Conservation (phyloP, 2,797 vertebrate species). For the Miichthys miiuy region DNA sequence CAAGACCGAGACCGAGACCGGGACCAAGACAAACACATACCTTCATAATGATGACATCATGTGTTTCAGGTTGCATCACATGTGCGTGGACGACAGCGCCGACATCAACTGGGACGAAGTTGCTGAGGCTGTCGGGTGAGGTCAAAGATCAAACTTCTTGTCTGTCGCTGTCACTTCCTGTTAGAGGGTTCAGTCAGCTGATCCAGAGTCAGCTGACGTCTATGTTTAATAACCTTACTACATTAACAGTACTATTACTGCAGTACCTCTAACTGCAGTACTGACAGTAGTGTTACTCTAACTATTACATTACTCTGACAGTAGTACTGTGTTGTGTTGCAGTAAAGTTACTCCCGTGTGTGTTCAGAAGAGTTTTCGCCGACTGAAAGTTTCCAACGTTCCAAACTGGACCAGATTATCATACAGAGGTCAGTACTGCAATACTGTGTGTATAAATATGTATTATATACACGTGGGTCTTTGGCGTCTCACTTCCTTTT, state of each 20-base stretch:
- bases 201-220: not conserved
- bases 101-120: conserved; percentile 90
- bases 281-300: not conserved
- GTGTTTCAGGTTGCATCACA: conserved; percentile 84
- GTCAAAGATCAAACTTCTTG: not conserved
- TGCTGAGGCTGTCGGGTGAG: conserved; percentile 86
- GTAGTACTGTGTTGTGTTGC: conserved; percentile 12
- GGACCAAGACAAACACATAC: too few species aligned
- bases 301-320: not conserved
- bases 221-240: too few species aligned
- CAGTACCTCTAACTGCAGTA: not conserved
- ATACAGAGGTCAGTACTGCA: conserved; percentile 85
- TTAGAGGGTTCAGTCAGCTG: not conserved
- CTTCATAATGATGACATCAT: not conserved
- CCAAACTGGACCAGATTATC: conserved; percentile 84
- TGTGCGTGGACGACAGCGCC: conserved; percentile 81
- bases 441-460: not conserved
- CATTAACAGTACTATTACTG: not conserved
- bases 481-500: not conserved
- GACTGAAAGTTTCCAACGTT: conserved; percentile 84
- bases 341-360: conserved; percentile 84
- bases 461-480: too few species aligned
- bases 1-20: too few species aligned
- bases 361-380: conserved; percentile 84
- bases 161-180: not conserved